Evolutionary conservation across 2,888 invertebrate genomes (phyloP), one percentile per base, ranked within the genome.

Genomic region (Sphecodes monilicornis): DNA sequence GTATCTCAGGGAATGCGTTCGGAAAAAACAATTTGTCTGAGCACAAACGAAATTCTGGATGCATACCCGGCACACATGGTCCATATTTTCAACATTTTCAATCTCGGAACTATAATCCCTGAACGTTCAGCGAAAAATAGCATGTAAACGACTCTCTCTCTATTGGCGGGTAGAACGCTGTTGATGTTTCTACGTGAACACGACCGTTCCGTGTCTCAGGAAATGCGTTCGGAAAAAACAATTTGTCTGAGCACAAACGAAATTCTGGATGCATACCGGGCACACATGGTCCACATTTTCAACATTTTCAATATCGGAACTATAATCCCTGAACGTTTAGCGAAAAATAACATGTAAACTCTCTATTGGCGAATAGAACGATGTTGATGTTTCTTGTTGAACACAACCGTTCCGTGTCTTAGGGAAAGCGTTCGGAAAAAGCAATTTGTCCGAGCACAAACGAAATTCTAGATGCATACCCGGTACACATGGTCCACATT

Each of bases 211-310:
- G 29, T 3, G 29, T 64, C 32, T 6, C 13, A 16, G 64, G 64
- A 29, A 16, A 43, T 57, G 46, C 60, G 66, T 54, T 43, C 29
- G 41, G 54, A 60, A 29, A 22, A 75, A 11, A n/a, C 50, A n/a
- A 50, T 22, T 57, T 39, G 32, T 6, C 22, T 32, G 54, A 18
- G 16, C 29, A 39, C 69, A 39, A 41, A 60, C 26, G 18, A 43
- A 70, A 73, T 79, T 57, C 39, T 74, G 80, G 80, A 69, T 16
- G 32, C 16, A n/a, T n/a, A n/a, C n/a, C n/a, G n/a, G n/a, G n/a
- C n/a, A n/a, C n/a, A n/a, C n/a, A n/a, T n/a, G n/a, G 13, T 60
- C 50, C 18, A 13, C 69, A n/a, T 74, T 60, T n/a, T 79, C 32
- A 50, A 39, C 57, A 46, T n/a, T n/a, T n/a, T n/a, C n/a, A n/a